Evolutionary conservation across 2,797 vertebrate genomes (phyloP), one percentile per base, ranked within the genome.

Genomic region (Distichodus sexfasciatus): DNA sequence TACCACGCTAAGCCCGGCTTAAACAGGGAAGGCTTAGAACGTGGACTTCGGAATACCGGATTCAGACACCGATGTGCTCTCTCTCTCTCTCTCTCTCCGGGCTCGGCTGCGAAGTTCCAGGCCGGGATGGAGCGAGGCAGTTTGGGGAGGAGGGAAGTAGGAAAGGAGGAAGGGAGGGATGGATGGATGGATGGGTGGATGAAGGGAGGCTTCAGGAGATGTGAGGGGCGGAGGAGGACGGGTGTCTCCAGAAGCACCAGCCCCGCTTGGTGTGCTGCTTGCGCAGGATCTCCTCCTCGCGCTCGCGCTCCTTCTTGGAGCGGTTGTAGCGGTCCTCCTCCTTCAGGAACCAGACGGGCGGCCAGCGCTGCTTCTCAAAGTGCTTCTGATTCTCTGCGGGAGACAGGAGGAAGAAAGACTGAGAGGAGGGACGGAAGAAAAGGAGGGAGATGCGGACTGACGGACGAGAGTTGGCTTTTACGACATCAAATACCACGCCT

Each of bases 321-420:
- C 94, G 94, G 79, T 92, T 86, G 69, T 94, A 96, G 75, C 93
- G 92, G 58, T 96, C 94, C 79, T 96, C 94, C 80, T 95, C 94
- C 78, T 95, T 96, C 66, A 96, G 89, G 87, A 94, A 96, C 94
- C 94, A 96, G 51, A 96, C 89, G 0, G 94, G 94, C 1, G 94
- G 94, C 94, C 94, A 96, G 47, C 94, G 94, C 76, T 92, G 88
- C 78, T 93, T 92, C 85, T 96, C 94, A 69, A 94, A 96, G 84
- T 95, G 91, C 19, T 76, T 90, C 88, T 88, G 92, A 84, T 94
- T 96, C 57, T 93, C 94, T 96, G 71, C 4, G 68, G 9, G 12
- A 24, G 29, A 14, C 9, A 15, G 6, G 17, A n/a, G 14, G n/a
- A 46, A 29, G 38, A 33, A 6, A 12, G 2, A 41, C 3, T n/a